Conservation (phyloP, 1,140 invertebrate species). For the Mesaphorura yosii region DNA sequence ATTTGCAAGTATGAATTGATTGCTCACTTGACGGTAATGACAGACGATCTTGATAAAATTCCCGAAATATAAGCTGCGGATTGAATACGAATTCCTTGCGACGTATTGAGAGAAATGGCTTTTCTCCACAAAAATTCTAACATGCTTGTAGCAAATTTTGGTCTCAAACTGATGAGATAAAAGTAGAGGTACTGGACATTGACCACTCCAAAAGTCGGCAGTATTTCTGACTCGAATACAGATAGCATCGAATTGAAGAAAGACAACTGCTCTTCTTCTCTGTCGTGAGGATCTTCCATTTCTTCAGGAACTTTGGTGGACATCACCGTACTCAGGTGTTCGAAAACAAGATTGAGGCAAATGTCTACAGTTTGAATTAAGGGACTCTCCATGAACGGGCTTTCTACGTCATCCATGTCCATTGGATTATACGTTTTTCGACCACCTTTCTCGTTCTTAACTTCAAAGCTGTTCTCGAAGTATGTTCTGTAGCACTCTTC, state of each 20-base stretch:
- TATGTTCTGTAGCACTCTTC: slow-evolving; percentile 31
- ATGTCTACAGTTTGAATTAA: slow-evolving; percentile 30
- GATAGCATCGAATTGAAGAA: slow-evolving; percentile 35
- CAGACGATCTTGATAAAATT: slow-evolving; percentile 56
- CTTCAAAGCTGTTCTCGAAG: neutral
- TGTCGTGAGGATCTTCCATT: neutral
- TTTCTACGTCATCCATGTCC: neutral
- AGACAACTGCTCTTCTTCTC: neutral
- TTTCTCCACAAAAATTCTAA: slow-evolving; percentile 58
- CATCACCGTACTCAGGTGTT: slow-evolving; percentile 16
- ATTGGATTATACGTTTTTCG: neutral
- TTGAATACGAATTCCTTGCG: slow-evolving; percentile 53
- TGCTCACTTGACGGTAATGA: slow-evolving; percentile 53
- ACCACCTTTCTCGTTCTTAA: neutral
- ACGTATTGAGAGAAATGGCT: slow-evolving; percentile 51
- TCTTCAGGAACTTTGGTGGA: neutral
- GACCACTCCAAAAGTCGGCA: slow-evolving; percentile 57
- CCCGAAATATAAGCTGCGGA: slow-evolving; percentile 62
- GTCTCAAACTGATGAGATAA: slow-evolving; percentile 54
- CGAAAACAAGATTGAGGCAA: slow-evolving; percentile 15
- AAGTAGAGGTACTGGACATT: slow-evolving; percentile 72
- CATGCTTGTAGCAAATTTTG: slow-evolving; percentile 11
- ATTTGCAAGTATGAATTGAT: slow-evolving; percentile 13
- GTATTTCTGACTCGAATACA: slow-evolving; percentile 58
- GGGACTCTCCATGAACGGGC: slow-evolving; percentile 1